A percentile compares a stretch with the other conserved stretches of the same genome.
Evolutionary conservation across 2,113 vertebrate genomes (phyloP).

Genomic region (Lipotes vexillifer): DNA sequence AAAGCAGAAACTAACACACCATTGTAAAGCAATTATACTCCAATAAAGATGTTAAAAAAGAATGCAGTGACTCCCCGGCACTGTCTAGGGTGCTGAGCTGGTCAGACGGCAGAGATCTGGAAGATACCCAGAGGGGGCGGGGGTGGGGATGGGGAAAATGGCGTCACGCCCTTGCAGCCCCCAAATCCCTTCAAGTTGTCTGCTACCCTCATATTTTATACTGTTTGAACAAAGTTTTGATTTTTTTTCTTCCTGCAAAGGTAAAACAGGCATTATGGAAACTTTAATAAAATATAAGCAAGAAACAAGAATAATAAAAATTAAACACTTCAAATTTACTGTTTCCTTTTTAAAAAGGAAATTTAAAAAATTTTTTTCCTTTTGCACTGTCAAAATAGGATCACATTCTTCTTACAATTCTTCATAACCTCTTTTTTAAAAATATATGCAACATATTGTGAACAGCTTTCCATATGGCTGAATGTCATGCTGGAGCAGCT

Average conservation of each 20-base stretch:
- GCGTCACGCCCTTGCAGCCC: fast-evolving
- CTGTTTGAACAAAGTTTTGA: neutral
- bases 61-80: neutral
- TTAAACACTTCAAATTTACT: neutral
- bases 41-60: neutral
- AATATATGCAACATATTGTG: neutral
- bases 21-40: too few relatives aligned
- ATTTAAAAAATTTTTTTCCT: neutral
- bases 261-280: neutral
- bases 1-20: too few relatives aligned
- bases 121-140: fast-evolving
- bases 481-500: neutral
- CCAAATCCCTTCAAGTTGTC: neutral
- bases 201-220: neutral
- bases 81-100: neutral
- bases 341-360: neutral
- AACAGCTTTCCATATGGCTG: neutral
- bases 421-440: neutral
- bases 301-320: neutral
- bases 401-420: neutral
- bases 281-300: neutral
- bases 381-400: neutral
- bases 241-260: neutral
- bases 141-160: fast-evolving
- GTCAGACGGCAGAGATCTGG: neutral